phyloP scores from a whole-genome alignment of 2,113 vertebrate species.

The Melanerpes aurifrons region DNA sequence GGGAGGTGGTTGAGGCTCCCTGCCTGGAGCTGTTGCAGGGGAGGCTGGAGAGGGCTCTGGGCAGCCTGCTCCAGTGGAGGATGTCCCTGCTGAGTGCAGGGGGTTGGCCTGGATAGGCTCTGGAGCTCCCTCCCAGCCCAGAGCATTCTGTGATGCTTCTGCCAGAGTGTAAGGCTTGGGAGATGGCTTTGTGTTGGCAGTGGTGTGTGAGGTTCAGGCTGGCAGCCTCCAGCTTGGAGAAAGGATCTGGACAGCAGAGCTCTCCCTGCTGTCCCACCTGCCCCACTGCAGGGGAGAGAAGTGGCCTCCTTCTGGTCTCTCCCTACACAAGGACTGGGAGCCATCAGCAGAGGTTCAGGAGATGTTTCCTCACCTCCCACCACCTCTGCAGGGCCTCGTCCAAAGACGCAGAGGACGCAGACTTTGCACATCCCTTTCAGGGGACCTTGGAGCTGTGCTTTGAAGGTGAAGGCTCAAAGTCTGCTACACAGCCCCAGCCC shows the following conservation, averaged over 20 bases:
- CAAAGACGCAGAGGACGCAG: not conserved
- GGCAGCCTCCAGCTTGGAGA: not conserved
- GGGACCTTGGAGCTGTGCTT: not conserved
- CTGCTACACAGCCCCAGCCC: too few species aligned
- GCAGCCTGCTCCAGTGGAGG: too few species aligned
- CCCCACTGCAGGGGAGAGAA: not conserved
- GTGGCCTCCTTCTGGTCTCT: not conserved
- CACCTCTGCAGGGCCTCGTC: not conserved
- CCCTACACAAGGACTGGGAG: not conserved
- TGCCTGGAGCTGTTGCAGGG: too few species aligned
- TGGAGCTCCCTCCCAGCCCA: too few species aligned
- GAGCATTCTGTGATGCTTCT: not conserved
- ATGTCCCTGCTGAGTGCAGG: too few species aligned
- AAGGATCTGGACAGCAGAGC: not conserved
- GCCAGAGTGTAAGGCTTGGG: not conserved
- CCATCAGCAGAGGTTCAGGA: accelerated
- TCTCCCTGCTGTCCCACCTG: not conserved
- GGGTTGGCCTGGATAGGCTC: too few species aligned
- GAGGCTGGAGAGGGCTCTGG: too few species aligned
- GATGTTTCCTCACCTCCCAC: not conserved
- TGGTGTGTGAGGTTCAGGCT: not conserved
- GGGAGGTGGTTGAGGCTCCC: too few species aligned
- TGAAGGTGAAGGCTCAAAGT: not conserved
- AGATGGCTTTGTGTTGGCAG: not conserved
- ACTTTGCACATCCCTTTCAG: too few species aligned